Evolutionary conservation across 2,797 vertebrate species (phyloP).

Genomic region (Rhabdophis nuchalis): DNA sequence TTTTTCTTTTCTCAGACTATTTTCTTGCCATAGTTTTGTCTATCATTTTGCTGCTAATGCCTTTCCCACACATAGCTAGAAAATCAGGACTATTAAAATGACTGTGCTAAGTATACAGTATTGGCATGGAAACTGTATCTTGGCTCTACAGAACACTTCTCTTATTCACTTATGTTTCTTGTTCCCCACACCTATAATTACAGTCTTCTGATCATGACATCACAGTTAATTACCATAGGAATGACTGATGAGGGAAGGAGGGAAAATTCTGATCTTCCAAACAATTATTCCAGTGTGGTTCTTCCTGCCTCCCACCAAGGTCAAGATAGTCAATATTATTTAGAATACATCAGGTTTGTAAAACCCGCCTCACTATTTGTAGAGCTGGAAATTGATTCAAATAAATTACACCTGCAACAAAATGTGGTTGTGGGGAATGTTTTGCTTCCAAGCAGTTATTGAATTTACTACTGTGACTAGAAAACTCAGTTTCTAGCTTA

Average conservation of each 20-base stretch:
- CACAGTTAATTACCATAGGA: conserved; percentile 6
- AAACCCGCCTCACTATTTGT: neutral
- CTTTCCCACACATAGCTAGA: conserved; percentile 44
- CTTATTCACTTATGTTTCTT: conserved; percentile 14
- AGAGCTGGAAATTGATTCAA: neutral
- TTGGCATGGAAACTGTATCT: conserved; percentile 60
- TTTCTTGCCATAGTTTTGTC: conserved; percentile 39
- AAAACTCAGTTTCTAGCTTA: neutral
- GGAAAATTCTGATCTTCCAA: neutral
- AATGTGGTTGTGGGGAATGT: neutral
- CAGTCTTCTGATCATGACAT: neutral
- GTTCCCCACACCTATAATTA: conserved; percentile 40
- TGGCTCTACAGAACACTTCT: conserved; percentile 26
- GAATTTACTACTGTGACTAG: neutral
- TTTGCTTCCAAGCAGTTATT: neutral
- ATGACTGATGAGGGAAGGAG: neutral
- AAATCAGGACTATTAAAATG: conserved; percentile 48
- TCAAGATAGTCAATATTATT: neutral
- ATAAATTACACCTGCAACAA: neutral
- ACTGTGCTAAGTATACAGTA: conserved; percentile 23
- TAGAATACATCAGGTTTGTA: neutral
- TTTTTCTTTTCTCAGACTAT: conserved; percentile 24
- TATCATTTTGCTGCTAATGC: conserved; percentile 25
- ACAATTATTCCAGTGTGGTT: neutral
- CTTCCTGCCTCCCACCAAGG: neutral